Conservation (phyloP, 2,888 invertebrate species). For the Merodon equestris region DNA sequence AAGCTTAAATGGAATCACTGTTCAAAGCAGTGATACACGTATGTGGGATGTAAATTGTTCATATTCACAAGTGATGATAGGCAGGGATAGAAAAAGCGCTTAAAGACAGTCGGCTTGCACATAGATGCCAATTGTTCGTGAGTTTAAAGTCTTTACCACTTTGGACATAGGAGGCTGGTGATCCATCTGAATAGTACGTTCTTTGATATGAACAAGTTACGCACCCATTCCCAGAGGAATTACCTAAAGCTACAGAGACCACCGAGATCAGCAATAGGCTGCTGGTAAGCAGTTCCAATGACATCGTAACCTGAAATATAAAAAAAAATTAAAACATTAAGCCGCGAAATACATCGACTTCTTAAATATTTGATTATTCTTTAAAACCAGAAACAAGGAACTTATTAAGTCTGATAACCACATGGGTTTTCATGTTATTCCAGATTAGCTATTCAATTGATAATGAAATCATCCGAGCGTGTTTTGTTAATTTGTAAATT, state of each 20-base stretch:
- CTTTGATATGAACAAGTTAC: slow-evolving; percentile 73
- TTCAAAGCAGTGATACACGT: not conserved
- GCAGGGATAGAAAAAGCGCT: not conserved
- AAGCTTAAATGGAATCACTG: not conserved
- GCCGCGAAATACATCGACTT: no score
- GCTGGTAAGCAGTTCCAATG: slow-evolving; percentile 24
- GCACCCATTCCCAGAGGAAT: slow-evolving; percentile 75
- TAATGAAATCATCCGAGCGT: no score
- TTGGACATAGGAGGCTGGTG: slow-evolving; percentile 67
- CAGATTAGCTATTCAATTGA: no score
- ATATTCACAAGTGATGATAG: not conserved
- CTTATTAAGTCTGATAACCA: no score
- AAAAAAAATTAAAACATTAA: no score
- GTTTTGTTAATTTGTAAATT: no score
- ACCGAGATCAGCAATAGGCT: slow-evolving; percentile 30
- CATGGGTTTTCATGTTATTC: no score
- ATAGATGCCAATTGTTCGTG: no score
- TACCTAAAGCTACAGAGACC: slow-evolving; percentile 70
- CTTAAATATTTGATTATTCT: no score
- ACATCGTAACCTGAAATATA: slow-evolving; percentile 38
- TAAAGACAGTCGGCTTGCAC: no score
- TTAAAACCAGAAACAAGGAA: no score
- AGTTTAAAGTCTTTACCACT: slow-evolving; percentile 18
- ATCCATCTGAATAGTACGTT: slow-evolving; percentile 74
- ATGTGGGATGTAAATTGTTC: slow-evolving; percentile 20